phyloP scores from a whole-genome alignment of 2,888 invertebrate genomes.

The Leucozona laternaria region DNA sequence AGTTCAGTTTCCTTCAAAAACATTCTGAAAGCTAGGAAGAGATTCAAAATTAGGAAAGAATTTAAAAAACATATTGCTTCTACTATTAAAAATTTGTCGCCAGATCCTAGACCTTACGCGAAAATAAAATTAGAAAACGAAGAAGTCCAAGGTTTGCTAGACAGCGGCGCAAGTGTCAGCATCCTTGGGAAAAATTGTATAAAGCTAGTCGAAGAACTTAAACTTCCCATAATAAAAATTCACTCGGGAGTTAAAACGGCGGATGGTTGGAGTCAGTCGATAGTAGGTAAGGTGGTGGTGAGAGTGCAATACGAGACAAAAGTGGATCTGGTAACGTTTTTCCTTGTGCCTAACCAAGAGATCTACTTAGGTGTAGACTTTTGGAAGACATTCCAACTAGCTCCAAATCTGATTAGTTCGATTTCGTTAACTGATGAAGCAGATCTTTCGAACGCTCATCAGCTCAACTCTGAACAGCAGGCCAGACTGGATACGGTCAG shows the following conservation, averaged over 20 bases:
- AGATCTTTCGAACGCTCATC: not conserved
- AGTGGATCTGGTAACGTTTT: not conserved
- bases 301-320: not conserved
- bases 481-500: not conserved
- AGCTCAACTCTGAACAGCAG: no score
- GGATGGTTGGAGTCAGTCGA: not conserved
- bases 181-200: no score
- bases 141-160: not conserved
- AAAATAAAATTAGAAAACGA: not conserved
- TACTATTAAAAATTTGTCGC: not conserved
- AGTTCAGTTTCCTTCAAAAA: not conserved
- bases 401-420: not conserved
- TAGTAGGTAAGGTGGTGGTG: not conserved
- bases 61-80: not conserved
- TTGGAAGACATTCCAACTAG: slow-evolving; percentile 21
- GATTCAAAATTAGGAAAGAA: not conserved
- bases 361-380: slow-evolving; percentile 19
- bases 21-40: not conserved
- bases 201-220: not conserved
- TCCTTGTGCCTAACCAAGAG: slow-evolving; percentile 1
- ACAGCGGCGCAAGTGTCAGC: no score
- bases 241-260: not conserved
- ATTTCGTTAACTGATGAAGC: not conserved
- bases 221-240: not conserved
- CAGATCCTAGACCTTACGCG: not conserved